Base-by-base conservation (phyloP, 2,888 invertebrate genomes). In the Matsumyia berberina region DNA sequence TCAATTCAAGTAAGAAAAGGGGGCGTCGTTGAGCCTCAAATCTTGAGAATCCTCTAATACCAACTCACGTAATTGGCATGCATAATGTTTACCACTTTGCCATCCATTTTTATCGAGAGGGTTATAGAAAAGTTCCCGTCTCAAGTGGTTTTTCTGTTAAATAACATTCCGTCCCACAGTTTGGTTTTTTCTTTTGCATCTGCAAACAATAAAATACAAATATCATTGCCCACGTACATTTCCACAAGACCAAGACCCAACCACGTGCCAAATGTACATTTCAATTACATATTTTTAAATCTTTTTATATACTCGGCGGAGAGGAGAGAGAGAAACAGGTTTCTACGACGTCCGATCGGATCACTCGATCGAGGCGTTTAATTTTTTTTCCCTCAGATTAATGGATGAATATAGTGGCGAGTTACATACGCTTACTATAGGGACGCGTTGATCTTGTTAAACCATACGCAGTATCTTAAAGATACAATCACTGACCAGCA, bases 211-310 rank as follows among this genome's bases (percentile, higher is more conserved):
- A 60, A 37, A 72, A 53, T 29, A 31, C 29, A 29, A 42, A 58
- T 3, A 58, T 49, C 58, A 17, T 33, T 58, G 46, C 46, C 57
- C 15, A 70, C 24, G 24, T 46, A 15, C 31, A 35, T 51, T 12
- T 39, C 33, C 24, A 42, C 35, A 7, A 74, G 19, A 55, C 17
- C 35, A 7, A 74, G 19, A 55, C 17, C 64, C 44, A 37, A 76
- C 74, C 74, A 76, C 74, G 74, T 76, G 74, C 66, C 74, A 57
- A 44, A 37, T 44, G 35, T 57, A 69, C 57, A 37, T 66, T 66
- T 57, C 35, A 46, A 35, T 55, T 66, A 57, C n/a, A n/a, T 49
- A 66, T 57, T 57, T 57, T 76, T 35, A 19, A 46, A 44, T 37
- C 42, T 39, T 19, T 42, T 19, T 17, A 2, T 31, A 35, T 37